Conservation (phyloP, 2,888 invertebrate species). For the Chamaedrilus cognettii region DNA sequence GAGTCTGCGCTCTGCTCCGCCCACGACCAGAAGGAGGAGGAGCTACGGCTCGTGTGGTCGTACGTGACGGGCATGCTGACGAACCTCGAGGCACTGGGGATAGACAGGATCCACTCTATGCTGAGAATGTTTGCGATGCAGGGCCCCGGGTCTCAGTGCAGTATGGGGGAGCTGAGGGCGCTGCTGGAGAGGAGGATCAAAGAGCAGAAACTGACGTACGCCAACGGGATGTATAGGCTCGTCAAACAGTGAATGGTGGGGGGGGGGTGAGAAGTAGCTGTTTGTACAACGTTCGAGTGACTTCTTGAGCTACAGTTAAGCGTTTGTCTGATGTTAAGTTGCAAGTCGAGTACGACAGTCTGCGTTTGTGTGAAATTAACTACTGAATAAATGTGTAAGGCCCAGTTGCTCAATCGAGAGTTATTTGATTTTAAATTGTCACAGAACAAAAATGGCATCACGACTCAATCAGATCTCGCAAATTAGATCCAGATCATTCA, state of each 20-base stretch:
- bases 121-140: slow-evolving; percentile 95
- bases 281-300: neutral
- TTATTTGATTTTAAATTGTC: too few relatives aligned
- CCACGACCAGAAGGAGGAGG: slow-evolving; percentile 91
- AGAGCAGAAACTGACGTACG: slow-evolving; percentile 82
- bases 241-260: slow-evolving; percentile 1
- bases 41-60: slow-evolving; percentile 93
- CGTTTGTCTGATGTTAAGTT: neutral
- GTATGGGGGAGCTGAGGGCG: slow-evolving; percentile 80
- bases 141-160: slow-evolving; percentile 85
- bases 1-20: slow-evolving; percentile 95
- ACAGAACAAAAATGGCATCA: too few relatives aligned
- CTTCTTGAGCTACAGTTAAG: neutral
- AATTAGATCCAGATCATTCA: too few relatives aligned
- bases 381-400: too few relatives aligned
- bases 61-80: slow-evolving; percentile 97
- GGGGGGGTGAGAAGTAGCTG: too few relatives aligned
- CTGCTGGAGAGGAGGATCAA: slow-evolving; percentile 92
- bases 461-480: too few relatives aligned
- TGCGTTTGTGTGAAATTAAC: too few relatives aligned
- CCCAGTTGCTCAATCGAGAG: too few relatives aligned
- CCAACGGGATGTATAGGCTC: slow-evolving; percentile 84
- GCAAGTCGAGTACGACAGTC: neutral
- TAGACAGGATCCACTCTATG: slow-evolving; percentile 95
- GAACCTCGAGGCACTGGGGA: slow-evolving; percentile 85